A percentile compares a stretch with the other conserved stretches of the same genome.
These are phyloP conservation scores for Corythoichthys haematopterus DNA, from an alignment of 2,113 vertebrate species.

Conservation along the genomic window DNA sequence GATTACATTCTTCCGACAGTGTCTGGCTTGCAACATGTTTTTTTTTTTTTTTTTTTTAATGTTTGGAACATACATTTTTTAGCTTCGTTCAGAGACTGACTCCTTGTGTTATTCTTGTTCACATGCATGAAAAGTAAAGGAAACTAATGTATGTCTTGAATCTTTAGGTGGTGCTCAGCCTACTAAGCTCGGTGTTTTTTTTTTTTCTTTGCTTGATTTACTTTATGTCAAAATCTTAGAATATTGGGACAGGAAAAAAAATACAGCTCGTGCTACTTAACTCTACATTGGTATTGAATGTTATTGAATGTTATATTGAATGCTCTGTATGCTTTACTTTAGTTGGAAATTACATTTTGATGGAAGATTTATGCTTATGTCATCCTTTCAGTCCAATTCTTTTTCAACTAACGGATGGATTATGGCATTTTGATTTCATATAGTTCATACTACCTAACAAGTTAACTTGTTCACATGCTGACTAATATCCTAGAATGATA, in stretches of 20 bases:
- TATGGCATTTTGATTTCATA: background rate
- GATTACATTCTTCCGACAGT: conserved; percentile 26
- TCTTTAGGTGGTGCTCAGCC: background rate
- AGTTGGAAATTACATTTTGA: too few species aligned
- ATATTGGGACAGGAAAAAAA: background rate
- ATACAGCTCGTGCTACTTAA: background rate
- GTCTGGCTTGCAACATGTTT: conserved; percentile 24
- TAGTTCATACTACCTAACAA: background rate
- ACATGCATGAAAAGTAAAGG: background rate
- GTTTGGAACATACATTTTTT: background rate
- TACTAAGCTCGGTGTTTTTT: background rate
- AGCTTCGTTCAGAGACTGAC: background rate
- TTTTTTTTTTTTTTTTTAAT: conserved; percentile 8
- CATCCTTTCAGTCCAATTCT: too few species aligned
- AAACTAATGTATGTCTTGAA: background rate
- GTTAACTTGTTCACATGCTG: too few species aligned
- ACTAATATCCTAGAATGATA: too few species aligned
- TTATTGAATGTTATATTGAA: too few species aligned
- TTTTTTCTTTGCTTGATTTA: background rate
- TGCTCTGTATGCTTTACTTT: too few species aligned
- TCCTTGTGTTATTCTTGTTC: background rate
- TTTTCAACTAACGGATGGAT: too few species aligned
- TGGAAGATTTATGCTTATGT: too few species aligned
- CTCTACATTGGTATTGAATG: too few species aligned
- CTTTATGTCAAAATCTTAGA: too few species aligned